phyloP scores from a whole-genome alignment of 2,797 vertebrate genomes.

The Allobates femoralis region DNA sequence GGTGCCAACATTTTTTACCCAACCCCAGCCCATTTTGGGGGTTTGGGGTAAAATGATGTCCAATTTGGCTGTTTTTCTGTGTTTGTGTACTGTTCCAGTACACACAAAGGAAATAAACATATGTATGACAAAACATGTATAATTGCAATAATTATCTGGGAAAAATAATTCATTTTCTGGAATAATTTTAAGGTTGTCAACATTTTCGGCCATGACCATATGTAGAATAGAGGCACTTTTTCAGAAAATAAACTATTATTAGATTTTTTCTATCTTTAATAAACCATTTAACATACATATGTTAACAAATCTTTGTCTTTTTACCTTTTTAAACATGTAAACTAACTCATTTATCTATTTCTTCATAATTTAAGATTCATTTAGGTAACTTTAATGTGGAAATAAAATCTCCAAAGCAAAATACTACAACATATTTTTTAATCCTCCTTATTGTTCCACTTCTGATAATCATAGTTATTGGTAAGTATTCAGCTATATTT shows the following conservation, averaged over 20 bases:
- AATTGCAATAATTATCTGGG: too few species aligned
- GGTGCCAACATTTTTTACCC: too few species aligned
- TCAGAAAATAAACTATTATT: not conserved
- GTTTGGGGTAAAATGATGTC: too few species aligned
- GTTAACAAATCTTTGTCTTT: not conserved
- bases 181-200: too few species aligned
- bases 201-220: too few species aligned
- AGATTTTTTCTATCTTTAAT: not conserved
- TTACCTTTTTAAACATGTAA: not conserved
- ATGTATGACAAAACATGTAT: too few species aligned
- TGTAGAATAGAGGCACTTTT: not conserved
- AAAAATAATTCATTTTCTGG: too few species aligned
- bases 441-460: slow-evolving; percentile 77
- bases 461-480: slow-evolving; percentile 76
- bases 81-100: too few species aligned
- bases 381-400: slow-evolving; percentile 71
- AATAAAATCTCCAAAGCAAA: slow-evolving; percentile 68
- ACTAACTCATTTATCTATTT: not conserved
- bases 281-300: not conserved
- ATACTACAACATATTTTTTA: slow-evolving; percentile 63
- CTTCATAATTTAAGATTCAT: slow-evolving; percentile 77
- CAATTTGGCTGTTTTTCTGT: too few species aligned
- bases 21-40: too few species aligned
- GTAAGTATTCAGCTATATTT: slow-evolving; percentile 74
- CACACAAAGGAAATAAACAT: too few species aligned